Percentiles rank a stretch among this genome's conserved stretches.
Conservation (phyloP, 2,113 vertebrate species). For the Ceuthmochares aereus region DNA sequence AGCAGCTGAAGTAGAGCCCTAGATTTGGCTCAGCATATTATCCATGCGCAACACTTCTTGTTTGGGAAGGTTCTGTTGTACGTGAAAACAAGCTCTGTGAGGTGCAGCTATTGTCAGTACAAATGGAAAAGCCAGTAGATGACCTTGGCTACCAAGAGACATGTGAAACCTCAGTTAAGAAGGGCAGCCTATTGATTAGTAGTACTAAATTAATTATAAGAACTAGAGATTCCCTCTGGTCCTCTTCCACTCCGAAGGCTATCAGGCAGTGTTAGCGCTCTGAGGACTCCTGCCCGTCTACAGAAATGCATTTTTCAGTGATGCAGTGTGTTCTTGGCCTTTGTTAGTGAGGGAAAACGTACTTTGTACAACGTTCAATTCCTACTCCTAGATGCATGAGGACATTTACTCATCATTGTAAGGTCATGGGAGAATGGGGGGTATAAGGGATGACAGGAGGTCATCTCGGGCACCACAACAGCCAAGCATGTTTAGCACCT, state of each 20-base stretch:
- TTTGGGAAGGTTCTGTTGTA: not conserved
- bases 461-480: not conserved
- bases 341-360: not conserved
- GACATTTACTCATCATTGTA: fast-evolving
- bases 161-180: not conserved
- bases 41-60: too few relatives aligned
- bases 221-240: not conserved
- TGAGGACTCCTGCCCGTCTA: not conserved
- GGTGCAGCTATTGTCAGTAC: not conserved
- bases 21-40: not conserved
- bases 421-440: not conserved
- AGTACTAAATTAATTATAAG: not conserved
- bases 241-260: not conserved
- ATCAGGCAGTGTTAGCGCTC: too few relatives aligned
- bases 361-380: not conserved
- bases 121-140: not conserved
- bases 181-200: not conserved
- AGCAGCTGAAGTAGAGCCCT: not conserved
- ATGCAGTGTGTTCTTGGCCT: not conserved
- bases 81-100: not conserved
- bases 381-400: not conserved
- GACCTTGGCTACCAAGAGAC: not conserved
- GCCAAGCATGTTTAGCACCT: not conserved
- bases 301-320: not conserved
- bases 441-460: not conserved